phyloP scores from a whole-genome alignment of 1,140 invertebrate genomes.

The Saxidomus purpurata region DNA sequence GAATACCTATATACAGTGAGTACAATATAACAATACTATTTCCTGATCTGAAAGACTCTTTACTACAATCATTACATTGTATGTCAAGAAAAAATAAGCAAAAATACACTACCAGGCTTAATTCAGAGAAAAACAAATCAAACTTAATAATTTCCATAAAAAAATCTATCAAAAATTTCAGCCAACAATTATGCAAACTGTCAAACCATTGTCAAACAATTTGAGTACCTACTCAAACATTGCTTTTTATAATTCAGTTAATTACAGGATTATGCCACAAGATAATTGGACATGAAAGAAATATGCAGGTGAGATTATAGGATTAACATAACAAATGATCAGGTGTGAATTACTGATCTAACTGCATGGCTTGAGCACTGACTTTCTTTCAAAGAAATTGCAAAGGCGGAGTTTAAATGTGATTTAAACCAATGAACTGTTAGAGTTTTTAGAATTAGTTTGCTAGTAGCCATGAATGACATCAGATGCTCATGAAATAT shows the following conservation, averaged over 20 bases:
- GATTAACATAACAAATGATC: neutral
- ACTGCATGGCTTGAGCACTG: conserved; percentile 19
- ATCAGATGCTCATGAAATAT: neutral
- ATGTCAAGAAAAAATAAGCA: too few relatives aligned
- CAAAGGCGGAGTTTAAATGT: neutral
- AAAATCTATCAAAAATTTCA: neutral
- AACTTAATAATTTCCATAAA: too few relatives aligned
- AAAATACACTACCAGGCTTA: too few relatives aligned
- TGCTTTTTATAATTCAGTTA: neutral
- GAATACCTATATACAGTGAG: too few relatives aligned
- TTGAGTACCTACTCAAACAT: conserved; percentile 35
- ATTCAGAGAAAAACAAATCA: too few relatives aligned
- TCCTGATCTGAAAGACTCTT: too few relatives aligned
- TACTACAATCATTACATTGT: too few relatives aligned
- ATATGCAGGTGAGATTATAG: neutral
- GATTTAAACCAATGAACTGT: neutral
- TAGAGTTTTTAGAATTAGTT: neutral
- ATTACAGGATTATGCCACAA: neutral
- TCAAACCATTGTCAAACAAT: conserved; percentile 18
- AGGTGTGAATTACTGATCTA: conserved; percentile 4
- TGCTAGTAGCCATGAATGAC: neutral
- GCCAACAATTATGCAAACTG: conserved; percentile 8
- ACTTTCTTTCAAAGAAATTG: neutral
- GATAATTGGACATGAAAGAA: conserved; percentile 25
- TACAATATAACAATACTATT: too few relatives aligned